Evolutionary conservation across 2,113 vertebrate species (phyloP), one percentile per base, ranked within the genome.

Genomic region (Corydoras sp.): DNA sequence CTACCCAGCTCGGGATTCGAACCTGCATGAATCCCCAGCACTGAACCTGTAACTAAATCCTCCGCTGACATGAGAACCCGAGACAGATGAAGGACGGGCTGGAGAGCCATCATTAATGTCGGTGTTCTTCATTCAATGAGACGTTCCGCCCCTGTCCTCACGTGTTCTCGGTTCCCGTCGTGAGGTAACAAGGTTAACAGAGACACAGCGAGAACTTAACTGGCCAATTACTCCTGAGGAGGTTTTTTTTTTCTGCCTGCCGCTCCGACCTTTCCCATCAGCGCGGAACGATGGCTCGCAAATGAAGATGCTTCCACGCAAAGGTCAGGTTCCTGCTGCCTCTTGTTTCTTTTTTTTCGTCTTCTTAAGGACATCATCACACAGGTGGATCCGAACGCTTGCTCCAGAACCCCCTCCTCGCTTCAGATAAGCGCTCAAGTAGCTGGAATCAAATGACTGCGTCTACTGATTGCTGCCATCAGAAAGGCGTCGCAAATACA

Each of bases 251-350:
- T 65, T 50, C 55, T 65, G 65, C 68, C 65, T 56, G 69, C 62
- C 74, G 80, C 76, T 72, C 68, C 87, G 87, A 88, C 88, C 87
- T 89, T 90, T 90, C 14, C 71, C 48, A 63, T 73, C 81, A 67
- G 82, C 75, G 72, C 77, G 79, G 82, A 82, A 77, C 79, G 86
- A 85, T 84, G 82, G 79, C 73, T 79, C 76, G 85, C 83, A 85
- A 85, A 86, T 87, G 83, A 87, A 87, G 85, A 87, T 81, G 82
- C 79, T 79, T 58, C 18, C 83, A 73, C 53, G 79, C 83, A 89
- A 88, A 88, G 85, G 87, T 87, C 86, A 85, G 71, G 75, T 68
- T 78, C 83, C 7, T 5, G 35, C 35, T 5, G 35, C 35, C 7
- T 43, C 7, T 29, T 43, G 35, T 43, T 43, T 4, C 7, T 14